Conservation (phyloP, 2,113 vertebrate genomes). For the Caloenas nicobarica region DNA sequence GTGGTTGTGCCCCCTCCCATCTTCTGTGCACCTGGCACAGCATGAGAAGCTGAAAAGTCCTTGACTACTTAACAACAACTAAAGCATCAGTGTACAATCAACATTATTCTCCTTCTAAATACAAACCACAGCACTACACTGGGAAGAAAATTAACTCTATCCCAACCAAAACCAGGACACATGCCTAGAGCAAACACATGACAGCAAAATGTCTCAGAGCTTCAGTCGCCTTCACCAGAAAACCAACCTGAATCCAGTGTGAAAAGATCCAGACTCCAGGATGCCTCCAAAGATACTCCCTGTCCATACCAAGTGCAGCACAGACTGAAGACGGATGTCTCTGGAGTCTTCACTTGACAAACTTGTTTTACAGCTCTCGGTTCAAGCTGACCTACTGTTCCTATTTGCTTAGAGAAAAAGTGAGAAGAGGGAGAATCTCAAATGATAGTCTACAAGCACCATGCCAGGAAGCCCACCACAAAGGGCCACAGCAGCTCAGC, state of each 20-base stretch:
- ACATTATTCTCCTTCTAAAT: no score
- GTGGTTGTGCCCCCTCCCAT: no score
- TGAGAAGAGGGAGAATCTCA: neutral
- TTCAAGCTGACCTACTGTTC: neutral
- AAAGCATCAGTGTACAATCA: no score
- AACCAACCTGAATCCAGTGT: constrained; percentile 33
- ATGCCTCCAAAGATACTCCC: neutral
- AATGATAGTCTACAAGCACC: neutral
- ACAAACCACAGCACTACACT: no score
- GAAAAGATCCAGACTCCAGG: neutral
- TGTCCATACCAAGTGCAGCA: neutral
- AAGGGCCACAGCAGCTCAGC: neutral
- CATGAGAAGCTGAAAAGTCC: no score
- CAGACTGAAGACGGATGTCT: neutral
- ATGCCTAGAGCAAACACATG: rapidly evolving
- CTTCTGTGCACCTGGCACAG: no score
- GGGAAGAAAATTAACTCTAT: no score
- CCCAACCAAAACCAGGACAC: no score
- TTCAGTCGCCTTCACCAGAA: neutral
- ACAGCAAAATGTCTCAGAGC: neutral
- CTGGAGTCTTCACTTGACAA: neutral
- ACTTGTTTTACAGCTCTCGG: neutral
- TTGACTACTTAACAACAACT: no score
- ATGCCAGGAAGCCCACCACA: neutral
- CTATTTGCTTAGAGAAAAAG: neutral